Base-by-base conservation (phyloP, 2,113 vertebrate species). In the Crypturellus undulatus region DNA sequence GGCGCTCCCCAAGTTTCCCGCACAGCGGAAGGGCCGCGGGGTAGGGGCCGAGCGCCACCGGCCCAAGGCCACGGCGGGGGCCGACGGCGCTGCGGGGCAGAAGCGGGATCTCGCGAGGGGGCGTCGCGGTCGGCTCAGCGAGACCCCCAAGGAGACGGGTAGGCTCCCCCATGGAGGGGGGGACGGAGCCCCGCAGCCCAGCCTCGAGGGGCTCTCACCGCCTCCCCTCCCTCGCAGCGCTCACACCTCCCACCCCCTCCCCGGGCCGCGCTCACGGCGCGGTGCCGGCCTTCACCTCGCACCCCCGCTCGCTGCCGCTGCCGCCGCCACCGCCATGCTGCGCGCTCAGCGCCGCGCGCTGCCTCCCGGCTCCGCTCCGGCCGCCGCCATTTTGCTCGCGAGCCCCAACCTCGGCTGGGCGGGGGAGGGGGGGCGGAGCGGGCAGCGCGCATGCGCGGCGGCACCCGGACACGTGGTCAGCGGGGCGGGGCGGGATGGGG, bases 351-450 rank as follows among this genome's bases (percentile, higher is more conserved):
- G 13, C 47, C 45, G 3, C 72, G 24, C n/a, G 36, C 68, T 54
- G 56, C 58, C 43, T 15, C 42, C 71, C 64, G 17, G 28, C 4
- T 64, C 28, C 15, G 6, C 91, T 77, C 30, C 76, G 54, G 89
- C 91, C 89, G 83, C 86, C 95, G 92, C 95, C 95, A 96, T 96
- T 93, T 96, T 96, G 63, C 52, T 90, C 87, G 86, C 24, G 30
- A 81, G 71, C 84, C 79, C 84, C 88, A 65, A 65, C 5, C 81
- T 79, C 79, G 76, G 71, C 76, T 43, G 38, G 51, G 30, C 47
- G n/a, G n/a, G n/a, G n/a, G n/a, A n/a, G n/a, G n/a, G n/a, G n/a
- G n/a, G n/a, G n/a, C n/a, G n/a, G n/a, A n/a, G n/a, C n/a, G 12
- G 49, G n/a, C 63, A 84, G 10, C 2, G 86, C 85, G 89, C 69